phyloP scores from a whole-genome alignment of 53 echinoderm and acorn worm genomes.

The Hippasteria phrygiana region DNA sequence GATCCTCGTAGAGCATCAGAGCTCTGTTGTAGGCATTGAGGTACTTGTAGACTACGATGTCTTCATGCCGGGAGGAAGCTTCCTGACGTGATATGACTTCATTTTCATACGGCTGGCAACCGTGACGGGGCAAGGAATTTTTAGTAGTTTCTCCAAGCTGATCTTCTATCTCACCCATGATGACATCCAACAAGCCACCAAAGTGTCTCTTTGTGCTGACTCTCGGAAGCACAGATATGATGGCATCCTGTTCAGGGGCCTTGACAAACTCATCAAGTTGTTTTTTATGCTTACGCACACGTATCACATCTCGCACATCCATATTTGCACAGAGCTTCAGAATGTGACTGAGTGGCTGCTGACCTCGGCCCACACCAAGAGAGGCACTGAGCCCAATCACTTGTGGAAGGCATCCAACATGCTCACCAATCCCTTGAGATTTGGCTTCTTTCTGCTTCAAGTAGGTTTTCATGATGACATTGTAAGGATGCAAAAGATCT shows the following conservation, averaged over 20 bases:
- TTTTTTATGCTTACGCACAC: slow-evolving; percentile 43
- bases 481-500: slow-evolving; percentile 77
- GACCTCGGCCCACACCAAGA: slow-evolving; percentile 62
- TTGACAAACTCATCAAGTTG: slow-evolving; percentile 52
- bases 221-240: slow-evolving; percentile 32
- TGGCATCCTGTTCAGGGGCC: slow-evolving; percentile 72
- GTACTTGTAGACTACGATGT: slow-evolving; percentile 43
- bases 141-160: background rate
- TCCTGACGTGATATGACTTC: slow-evolving; percentile 45
- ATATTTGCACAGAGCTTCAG: slow-evolving; percentile 81
- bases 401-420: slow-evolving; percentile 36
- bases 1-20: slow-evolving; percentile 73
- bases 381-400: slow-evolving; percentile 74
- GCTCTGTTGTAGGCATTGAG: slow-evolving; percentile 67
- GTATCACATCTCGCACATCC: slow-evolving; percentile 66
- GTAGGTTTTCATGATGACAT: slow-evolving; percentile 78
- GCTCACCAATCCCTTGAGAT: slow-evolving; percentile 46
- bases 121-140: slow-evolving; percentile 11
- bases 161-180: slow-evolving; percentile 70
- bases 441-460: slow-evolving; percentile 28
- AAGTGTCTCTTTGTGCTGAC: slow-evolving; percentile 18
- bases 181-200: slow-evolving; percentile 45
- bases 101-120: slow-evolving; percentile 71
- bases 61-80: background rate
- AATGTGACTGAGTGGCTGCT: slow-evolving; percentile 55